Evolutionary conservation across 2,888 invertebrate species (phyloP), one percentile per base, ranked within the genome.

Genomic region (Drosophila nr. fundita): DNA sequence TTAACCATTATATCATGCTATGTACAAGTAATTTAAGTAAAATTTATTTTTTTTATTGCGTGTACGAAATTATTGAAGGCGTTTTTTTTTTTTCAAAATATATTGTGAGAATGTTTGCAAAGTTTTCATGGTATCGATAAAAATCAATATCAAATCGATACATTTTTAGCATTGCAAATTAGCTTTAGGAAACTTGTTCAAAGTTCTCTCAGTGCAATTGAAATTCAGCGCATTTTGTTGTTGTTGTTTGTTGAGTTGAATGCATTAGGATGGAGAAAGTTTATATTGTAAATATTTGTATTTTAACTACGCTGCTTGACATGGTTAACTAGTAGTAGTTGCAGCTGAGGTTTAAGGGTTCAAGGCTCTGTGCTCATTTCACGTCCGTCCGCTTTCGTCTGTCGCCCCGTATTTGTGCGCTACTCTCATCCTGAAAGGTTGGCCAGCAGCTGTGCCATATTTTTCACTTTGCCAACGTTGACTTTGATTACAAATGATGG

Each of bases 401-500:
- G 40, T 69, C 70, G 63, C 38, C 62, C 71, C 40, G 36, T 29
- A 54, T 61, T 61, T 70, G 52, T 52, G 45, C 69, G 34, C 53
- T 49, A 54, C 55, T 68, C 59, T 68, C 54, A 32, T 32, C 32
- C 49, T 78, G 67, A 75, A 78, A 75, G 79, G 76, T 77, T 74
- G 74, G 45, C 81, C 62, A 62, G 40, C 63, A 54, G 73, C 52
- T 81, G 66, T 78, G 80, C 59, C 62, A 68, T 67, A 73, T 76
- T 69, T 68, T 80, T 67, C 68, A 68, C 59, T 59, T 76, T 76
- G 73, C 68, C 75, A 59, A 63, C 73, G 71, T 67, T 83, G 82
- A 80, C 79, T 84, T 83, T 89, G 89, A 89, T 85, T 82, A 79
- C 78, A 85, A 87, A 79, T 89, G 83, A 89, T 81, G 76, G 82